phyloP scores from a whole-genome alignment of 1,140 invertebrate genomes.

The Drosophila parabipectinata region DNA sequence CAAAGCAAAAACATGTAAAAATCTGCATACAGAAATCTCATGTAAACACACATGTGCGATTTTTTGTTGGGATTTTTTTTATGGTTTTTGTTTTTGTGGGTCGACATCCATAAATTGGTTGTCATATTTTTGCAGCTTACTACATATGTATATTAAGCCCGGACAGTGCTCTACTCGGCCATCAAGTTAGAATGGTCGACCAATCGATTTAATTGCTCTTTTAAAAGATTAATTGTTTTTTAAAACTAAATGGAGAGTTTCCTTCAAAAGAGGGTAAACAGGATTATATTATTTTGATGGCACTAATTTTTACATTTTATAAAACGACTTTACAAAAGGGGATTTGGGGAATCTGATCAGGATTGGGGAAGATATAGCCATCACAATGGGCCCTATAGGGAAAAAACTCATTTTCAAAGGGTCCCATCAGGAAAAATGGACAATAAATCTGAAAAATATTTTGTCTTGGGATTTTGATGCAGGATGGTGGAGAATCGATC shows the following conservation, averaged over 20 bases:
- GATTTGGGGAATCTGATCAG: too few species aligned
- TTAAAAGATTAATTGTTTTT: slow-evolving; percentile 17
- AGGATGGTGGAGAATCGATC: too few species aligned
- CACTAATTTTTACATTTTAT: too few species aligned
- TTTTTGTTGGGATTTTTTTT: not conserved
- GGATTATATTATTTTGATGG: too few species aligned
- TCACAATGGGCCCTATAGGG: too few species aligned
- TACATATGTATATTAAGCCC: slow-evolving; percentile 28
- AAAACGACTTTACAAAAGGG: too few species aligned
- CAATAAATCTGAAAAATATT: too few species aligned
- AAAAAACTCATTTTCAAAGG: too few species aligned
- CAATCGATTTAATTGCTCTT: slow-evolving; percentile 29
- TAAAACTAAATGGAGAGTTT: not conserved
- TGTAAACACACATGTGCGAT: slow-evolving; percentile 40
- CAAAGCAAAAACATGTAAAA: slow-evolving; percentile 44
- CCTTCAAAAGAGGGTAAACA: too few species aligned
- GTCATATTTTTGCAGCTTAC: slow-evolving; percentile 35
- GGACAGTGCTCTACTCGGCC: not conserved
- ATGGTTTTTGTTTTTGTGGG: not conserved
- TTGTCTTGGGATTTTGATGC: too few species aligned
- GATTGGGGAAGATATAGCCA: too few species aligned
- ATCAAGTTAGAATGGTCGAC: slow-evolving; percentile 1
- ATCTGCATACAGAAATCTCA: slow-evolving; percentile 35
- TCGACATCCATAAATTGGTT: slow-evolving; percentile 30
- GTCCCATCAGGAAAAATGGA: too few species aligned